phyloP scores from a whole-genome alignment of 2,888 invertebrate species.

The Hirtodrosophila cameraria region DNA sequence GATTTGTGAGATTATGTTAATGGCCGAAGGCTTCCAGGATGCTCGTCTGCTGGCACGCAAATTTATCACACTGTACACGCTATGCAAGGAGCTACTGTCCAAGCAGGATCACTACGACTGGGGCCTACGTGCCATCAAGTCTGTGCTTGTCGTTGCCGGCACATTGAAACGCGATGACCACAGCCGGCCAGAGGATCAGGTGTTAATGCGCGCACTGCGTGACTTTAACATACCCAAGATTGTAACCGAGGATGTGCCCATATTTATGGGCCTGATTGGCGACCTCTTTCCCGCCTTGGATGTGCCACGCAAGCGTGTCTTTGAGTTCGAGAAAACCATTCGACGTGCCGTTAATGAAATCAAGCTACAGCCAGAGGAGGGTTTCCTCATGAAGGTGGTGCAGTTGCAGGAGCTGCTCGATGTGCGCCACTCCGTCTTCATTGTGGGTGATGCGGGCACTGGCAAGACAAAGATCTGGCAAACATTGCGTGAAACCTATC shows the following conservation, averaged over 20 bases:
- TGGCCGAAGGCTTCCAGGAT: conserved; percentile 98
- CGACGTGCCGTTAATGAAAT: conserved; percentile 92
- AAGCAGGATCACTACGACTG: conserved; percentile 99
- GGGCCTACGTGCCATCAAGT: conserved; percentile 98
- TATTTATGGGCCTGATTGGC: conserved; percentile 97
- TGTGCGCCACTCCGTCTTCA: conserved; percentile 97
- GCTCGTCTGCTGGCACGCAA: conserved; percentile 95
- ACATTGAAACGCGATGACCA: conserved; percentile 93
- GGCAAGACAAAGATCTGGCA: conserved; percentile 98
- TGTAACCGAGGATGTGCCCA: conserved; percentile 94
- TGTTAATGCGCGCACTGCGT: conserved; percentile 95
- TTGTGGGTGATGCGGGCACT: conserved; percentile 94
- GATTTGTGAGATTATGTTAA: conserved; percentile 99
- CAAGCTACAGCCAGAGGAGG: conserved; percentile 95
- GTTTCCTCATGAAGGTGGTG: conserved; percentile 94
- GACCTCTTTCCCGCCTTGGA: conserved; percentile 97
- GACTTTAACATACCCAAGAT: conserved; percentile 98
- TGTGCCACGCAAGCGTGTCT: conserved; percentile 94
- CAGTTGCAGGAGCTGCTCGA: conserved; percentile 96
- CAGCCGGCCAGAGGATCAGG: conserved; percentile 94
- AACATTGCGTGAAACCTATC: conserved; percentile 92
- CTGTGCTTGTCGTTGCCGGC: conserved; percentile 97
- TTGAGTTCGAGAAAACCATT: conserved; percentile 93
- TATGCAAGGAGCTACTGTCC: conserved; percentile 95
- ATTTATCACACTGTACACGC: conserved; percentile 96